A percentile compares a stretch with the other conserved stretches of the same genome.
These are phyloP conservation scores for Oreonectes daqikongensis DNA, from an alignment of 2,797 vertebrate species.

Conservation along the genomic window DNA sequence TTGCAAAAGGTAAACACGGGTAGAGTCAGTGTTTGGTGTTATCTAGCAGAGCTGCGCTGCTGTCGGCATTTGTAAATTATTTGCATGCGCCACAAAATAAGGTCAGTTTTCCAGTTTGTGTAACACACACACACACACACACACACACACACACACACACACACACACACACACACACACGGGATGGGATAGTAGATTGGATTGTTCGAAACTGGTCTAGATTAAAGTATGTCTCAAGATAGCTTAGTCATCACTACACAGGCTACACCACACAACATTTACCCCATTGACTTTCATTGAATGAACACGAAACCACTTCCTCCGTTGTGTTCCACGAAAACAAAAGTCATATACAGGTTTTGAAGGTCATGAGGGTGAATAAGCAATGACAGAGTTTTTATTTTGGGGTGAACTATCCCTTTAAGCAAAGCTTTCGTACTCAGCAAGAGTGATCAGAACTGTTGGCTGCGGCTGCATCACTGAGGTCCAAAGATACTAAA, in stretches of 20 bases:
- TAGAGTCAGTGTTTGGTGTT: neutral
- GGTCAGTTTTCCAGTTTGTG: neutral
- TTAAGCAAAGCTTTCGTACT: neutral
- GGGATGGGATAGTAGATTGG: neutral
- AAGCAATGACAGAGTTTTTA: too few species aligned
- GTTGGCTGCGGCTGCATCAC: neutral
- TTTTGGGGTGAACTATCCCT: too few species aligned
- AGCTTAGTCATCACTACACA: neutral
- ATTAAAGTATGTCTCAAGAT: neutral
- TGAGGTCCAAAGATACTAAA: constrained; percentile 18
- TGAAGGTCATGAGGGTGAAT: too few species aligned
- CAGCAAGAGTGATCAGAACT: neutral
- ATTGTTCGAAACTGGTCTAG: neutral
- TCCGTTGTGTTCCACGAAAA: too few species aligned
- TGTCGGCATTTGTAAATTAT: constrained; percentile 28
- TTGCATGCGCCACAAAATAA: constrained; percentile 26
- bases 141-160: neutral
- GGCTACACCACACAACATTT: too few species aligned
- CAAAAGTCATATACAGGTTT: too few species aligned
- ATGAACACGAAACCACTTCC: too few species aligned
- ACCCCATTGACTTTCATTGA: too few species aligned
- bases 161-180: neutral
- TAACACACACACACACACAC: neutral
- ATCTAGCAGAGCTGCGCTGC: neutral
- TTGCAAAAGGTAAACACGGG: neutral